Percentiles rank a stretch among this genome's conserved stretches.
These are phyloP conservation scores for Sebastes elongatus DNA, from an alignment of 2,797 vertebrate genomes.

Conservation along the genomic window DNA sequence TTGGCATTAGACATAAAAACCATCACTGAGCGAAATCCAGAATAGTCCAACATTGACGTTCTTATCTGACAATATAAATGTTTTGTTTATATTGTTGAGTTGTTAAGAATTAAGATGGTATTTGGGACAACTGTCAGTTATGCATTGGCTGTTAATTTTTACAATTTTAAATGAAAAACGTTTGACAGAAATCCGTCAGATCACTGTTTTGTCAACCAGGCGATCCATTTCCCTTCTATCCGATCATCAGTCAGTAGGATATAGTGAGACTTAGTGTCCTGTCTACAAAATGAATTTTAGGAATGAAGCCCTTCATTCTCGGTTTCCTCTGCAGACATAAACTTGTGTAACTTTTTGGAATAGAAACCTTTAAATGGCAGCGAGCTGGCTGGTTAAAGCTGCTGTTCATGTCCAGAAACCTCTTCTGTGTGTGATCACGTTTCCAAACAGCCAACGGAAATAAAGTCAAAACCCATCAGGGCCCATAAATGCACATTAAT, in stretches of 20 bases:
- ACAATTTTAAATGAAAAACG: not conserved
- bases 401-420: not conserved
- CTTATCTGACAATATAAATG: not conserved
- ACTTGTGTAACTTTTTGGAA: not conserved
- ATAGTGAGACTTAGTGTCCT: not conserved
- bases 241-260: not conserved
- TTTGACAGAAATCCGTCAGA: not conserved
- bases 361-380: not conserved
- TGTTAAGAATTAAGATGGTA: too few species aligned
- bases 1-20: not conserved
- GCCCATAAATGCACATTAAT: constrained; percentile 62
- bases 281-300: not conserved
- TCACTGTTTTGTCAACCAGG: not conserved
- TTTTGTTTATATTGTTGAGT: not conserved
- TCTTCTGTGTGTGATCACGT: not conserved
- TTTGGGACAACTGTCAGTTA: not conserved
- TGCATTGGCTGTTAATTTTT: not conserved
- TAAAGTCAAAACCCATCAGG: constrained; percentile 18
- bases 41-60: not conserved
- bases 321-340: not conserved
- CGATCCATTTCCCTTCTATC: not conserved
- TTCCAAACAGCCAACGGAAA: too few species aligned
- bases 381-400: not conserved
- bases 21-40: not conserved
- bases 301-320: constrained; percentile 8